Evolutionary conservation across 2,888 invertebrate genomes (phyloP), one percentile per base, ranked within the genome.

Genomic region (Oscheius myriophilus): DNA sequence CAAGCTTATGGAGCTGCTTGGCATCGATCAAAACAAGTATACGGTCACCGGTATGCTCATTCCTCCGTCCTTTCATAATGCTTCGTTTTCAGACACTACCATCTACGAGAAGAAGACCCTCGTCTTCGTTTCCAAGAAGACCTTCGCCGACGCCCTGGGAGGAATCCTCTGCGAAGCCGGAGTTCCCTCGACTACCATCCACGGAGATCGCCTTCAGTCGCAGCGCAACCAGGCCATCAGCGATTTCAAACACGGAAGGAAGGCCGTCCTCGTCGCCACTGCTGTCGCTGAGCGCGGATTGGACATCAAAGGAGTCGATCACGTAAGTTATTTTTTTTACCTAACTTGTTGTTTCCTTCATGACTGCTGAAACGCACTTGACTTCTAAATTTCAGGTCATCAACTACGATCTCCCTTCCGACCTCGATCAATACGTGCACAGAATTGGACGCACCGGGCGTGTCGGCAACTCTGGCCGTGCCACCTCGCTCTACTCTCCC

Each of bases 41-140:
- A n/a, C 41, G 6, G 69, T 72, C 63, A 46, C 67, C 57, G 54
- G 75, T 73, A 18, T 43, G 53, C 53, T 21, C n/a, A 43, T 14
- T n/a, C 12, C 45, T 43, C 12, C 12, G 12, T 43, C 52, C n/a
- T 21, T 12, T 11, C 33, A 49, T 16, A 26, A 64, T 11, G n/a
- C 43, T 4, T 14, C 39, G 14, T 70, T 72, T 67, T 49, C 58
- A 72, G 75, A 69, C 12, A 46, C 52, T 16, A 74, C 72, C 11
- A 66, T 78, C 42, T 81, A 65, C 67, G 69, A 67, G 21, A 69
- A 78, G 78, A 81, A 86, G 75, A 75, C 80, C 0, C 89, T 96
- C 46, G 92, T 97, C 0, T 97, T 97, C 86, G 95, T 96, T 0
- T 94, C 93, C 84, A 92, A 92, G 16, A 95, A 96, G 85, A 91